Evolutionary conservation across 2,888 invertebrate genomes (phyloP).

Genomic region (Mythimna albipuncta): DNA sequence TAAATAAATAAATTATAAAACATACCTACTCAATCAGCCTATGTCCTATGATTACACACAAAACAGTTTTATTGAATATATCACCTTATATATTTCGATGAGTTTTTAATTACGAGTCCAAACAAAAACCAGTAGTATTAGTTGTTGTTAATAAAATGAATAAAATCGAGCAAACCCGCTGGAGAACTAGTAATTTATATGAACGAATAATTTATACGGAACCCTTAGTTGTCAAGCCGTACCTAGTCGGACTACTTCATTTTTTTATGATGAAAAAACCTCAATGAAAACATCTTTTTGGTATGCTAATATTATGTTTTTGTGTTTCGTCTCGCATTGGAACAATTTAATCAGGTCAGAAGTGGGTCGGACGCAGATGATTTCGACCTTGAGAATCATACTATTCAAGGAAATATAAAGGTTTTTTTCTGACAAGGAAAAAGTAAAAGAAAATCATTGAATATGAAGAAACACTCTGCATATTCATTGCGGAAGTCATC

Average conservation of each 20-base stretch:
- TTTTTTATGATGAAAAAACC: slow-evolving; percentile 33
- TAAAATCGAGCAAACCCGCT: too few species aligned
- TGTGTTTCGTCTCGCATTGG: slow-evolving; percentile 6
- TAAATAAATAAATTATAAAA: too few species aligned
- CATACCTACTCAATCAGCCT: too few species aligned
- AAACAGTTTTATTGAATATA: too few species aligned
- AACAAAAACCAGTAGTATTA: too few species aligned
- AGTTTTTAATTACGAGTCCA: too few species aligned
- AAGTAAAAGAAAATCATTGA: background rate
- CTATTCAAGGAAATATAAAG: background rate
- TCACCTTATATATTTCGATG: too few species aligned
- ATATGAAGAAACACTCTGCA: background rate
- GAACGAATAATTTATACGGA: too few species aligned
- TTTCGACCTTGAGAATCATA: slow-evolving; percentile 25
- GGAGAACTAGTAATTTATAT: background rate
- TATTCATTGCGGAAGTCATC: background rate
- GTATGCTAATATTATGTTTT: slow-evolving; percentile 48
- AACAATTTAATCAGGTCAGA: slow-evolving; percentile 31
- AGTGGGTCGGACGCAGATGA: slow-evolving; percentile 19
- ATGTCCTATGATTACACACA: too few species aligned
- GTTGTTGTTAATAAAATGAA: too few species aligned
- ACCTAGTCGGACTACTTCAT: background rate
- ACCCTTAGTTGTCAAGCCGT: background rate
- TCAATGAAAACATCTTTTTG: slow-evolving; percentile 39
- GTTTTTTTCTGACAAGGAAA: background rate